Evolutionary conservation across 1,140 invertebrate genomes (phyloP).

Genomic region (Bombus breviceps): DNA sequence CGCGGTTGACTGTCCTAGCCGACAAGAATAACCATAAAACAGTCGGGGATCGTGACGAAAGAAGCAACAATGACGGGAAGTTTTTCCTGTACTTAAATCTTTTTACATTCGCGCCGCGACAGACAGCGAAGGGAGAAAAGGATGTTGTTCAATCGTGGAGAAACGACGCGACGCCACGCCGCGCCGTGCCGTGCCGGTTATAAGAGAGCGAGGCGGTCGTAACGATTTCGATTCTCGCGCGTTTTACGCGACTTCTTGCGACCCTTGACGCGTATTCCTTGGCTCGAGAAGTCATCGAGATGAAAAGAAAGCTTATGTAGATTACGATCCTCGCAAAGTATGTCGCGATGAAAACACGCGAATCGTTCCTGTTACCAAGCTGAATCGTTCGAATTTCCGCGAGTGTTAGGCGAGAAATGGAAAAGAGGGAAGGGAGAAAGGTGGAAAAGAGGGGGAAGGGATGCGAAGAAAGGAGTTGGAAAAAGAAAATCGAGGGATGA

Average conservation of each 20-base stretch:
- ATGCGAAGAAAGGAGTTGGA: constrained; percentile 22
- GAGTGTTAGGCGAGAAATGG: constrained; percentile 32
- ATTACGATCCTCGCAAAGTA: constrained; percentile 54
- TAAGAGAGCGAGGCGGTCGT: background rate
- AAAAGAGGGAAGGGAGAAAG: background rate
- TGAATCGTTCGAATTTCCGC: constrained; percentile 30
- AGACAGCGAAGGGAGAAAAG: background rate
- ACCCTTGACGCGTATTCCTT: background rate
- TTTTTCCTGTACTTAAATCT: background rate
- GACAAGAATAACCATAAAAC: constrained; percentile 11
- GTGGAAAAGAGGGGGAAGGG: background rate
- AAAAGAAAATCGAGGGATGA: constrained; percentile 67
- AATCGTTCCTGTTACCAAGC: constrained; percentile 22
- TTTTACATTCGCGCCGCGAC: background rate
- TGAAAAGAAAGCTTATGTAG: constrained; percentile 67
- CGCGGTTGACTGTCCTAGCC: background rate
- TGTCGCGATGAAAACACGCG: constrained; percentile 43
- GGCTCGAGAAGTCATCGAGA: constrained; percentile 48
- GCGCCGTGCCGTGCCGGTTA: no score
- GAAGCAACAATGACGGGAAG: background rate
- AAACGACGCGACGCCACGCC: background rate
- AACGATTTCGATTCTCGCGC: constrained; percentile 47
- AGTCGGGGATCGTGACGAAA: background rate
- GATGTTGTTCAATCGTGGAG: background rate
- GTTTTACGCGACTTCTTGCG: constrained; percentile 5